phyloP scores from a whole-genome alignment of 2,888 invertebrate species.

The Apomyelois bistriatella region DNA sequence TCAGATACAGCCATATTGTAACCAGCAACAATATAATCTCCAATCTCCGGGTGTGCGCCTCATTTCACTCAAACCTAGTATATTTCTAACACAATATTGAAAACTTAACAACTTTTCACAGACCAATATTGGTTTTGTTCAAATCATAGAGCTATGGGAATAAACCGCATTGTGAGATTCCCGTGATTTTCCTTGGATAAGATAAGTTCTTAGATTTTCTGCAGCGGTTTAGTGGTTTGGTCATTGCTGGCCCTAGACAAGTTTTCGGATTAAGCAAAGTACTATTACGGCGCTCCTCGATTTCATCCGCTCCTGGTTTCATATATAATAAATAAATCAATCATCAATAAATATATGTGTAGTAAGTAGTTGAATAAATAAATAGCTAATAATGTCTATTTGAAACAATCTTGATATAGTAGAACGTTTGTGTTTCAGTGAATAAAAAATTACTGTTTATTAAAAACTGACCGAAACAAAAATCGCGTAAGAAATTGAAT shows the following conservation, averaged over 20 bases:
- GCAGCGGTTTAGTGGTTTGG: conserved; percentile 69
- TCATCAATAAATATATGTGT: too few species aligned
- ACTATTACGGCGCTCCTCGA: background rate
- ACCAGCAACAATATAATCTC: conserved; percentile 67
- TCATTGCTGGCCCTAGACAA: conserved; percentile 32
- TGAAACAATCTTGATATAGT: too few species aligned
- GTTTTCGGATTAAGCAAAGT: background rate
- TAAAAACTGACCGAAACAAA: too few species aligned
- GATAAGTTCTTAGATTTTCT: conserved; percentile 68
- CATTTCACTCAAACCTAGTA: conserved; percentile 58
- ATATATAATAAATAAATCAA: background rate
- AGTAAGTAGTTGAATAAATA: too few species aligned
- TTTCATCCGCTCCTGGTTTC: background rate
- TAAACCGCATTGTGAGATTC: conserved; percentile 67
- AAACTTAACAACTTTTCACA: conserved; percentile 55
- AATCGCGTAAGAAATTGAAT: too few species aligned
- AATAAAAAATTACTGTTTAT: too few species aligned
- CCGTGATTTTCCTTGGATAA: conserved; percentile 70
- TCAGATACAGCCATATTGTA: conserved; percentile 60
- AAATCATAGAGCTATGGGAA: conserved; percentile 70
- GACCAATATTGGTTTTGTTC: conserved; percentile 72
- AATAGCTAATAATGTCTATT: too few species aligned
- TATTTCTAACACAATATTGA: conserved; percentile 44
- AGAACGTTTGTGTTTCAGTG: too few species aligned
- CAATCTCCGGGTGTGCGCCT: conserved; percentile 67